These are phyloP conservation scores for Momotus momota DNA, from an alignment of 2,797 vertebrate species.

Conservation along the genomic window DNA sequence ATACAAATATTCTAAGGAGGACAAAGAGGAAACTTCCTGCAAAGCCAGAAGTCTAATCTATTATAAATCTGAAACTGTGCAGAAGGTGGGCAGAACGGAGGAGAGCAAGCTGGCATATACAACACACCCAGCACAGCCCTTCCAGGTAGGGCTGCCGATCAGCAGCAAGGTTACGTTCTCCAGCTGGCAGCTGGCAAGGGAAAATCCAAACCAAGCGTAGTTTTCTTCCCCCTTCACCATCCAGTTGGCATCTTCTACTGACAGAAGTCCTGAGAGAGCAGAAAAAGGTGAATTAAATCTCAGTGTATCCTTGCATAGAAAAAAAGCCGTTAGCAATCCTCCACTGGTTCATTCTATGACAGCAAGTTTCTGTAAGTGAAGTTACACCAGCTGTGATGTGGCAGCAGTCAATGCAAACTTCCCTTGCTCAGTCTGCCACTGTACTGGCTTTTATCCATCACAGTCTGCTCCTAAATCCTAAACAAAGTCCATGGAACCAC, in stretches of 20 bases:
- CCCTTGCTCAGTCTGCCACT: background rate
- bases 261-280: constrained; percentile 65
- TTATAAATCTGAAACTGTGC: background rate
- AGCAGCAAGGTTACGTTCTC: constrained; percentile 68
- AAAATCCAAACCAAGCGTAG: constrained; percentile 82
- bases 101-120: background rate
- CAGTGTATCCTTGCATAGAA: background rate
- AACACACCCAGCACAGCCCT: constrained; percentile 60
- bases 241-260: constrained; percentile 75
- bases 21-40: background rate
- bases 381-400: background rate
- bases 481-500: background rate
- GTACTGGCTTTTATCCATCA: background rate
- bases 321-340: background rate
- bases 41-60: background rate
- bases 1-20: background rate
- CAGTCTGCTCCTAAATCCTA: background rate
- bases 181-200: constrained; percentile 65
- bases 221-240: constrained; percentile 74
- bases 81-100: background rate
- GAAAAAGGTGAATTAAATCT: background rate
- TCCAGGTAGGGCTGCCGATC: constrained; percentile 81
- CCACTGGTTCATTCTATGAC: background rate
- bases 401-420: background rate
- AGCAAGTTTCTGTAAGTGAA: background rate